A percentile compares a stretch with the other conserved stretches of the same genome.
phyloP scores from a whole-genome alignment of 2,797 vertebrate genomes.

The Betta splendens region DNA sequence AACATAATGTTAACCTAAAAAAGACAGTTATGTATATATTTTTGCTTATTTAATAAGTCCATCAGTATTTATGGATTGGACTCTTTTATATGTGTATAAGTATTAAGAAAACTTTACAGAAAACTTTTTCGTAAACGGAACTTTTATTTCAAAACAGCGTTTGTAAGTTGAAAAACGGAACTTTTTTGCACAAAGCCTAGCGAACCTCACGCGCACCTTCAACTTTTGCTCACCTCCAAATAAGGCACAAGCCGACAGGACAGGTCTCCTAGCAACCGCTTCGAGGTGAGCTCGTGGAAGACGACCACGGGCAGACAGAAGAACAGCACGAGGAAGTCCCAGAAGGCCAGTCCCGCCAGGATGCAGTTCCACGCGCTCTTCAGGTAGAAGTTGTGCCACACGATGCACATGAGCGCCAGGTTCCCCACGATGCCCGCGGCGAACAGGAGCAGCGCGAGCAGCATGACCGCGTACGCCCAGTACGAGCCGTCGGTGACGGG shows the following conservation, averaged over 20 bases:
- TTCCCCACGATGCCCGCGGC: constrained; percentile 90
- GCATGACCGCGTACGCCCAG: constrained; percentile 88
- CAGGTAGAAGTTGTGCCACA: constrained; percentile 94
- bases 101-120: too few relatives aligned
- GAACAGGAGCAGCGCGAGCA: constrained; percentile 89
- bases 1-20: too few relatives aligned
- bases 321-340: constrained; percentile 94
- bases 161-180: too few relatives aligned
- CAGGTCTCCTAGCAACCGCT: constrained; percentile 86
- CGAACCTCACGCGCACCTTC: too few relatives aligned
- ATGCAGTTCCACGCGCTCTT: constrained; percentile 95
- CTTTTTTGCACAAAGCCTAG: too few relatives aligned
- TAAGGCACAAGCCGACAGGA: constrained; percentile 93
- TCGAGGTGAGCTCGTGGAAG: constrained; percentile 91
- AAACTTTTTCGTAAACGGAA: too few relatives aligned
- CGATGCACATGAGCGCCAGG: constrained; percentile 94
- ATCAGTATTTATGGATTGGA: too few relatives aligned
- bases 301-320: constrained; percentile 93
- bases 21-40: too few relatives aligned
- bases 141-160: too few relatives aligned
- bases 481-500: constrained; percentile 87
- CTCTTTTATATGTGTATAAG: too few relatives aligned
- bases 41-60: too few relatives aligned
- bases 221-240: constrained; percentile 87
- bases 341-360: constrained; percentile 92